These are phyloP conservation scores for Babyrousa celebensis DNA, from an alignment of 2,797 vertebrate genomes.

Conservation along the genomic window DNA sequence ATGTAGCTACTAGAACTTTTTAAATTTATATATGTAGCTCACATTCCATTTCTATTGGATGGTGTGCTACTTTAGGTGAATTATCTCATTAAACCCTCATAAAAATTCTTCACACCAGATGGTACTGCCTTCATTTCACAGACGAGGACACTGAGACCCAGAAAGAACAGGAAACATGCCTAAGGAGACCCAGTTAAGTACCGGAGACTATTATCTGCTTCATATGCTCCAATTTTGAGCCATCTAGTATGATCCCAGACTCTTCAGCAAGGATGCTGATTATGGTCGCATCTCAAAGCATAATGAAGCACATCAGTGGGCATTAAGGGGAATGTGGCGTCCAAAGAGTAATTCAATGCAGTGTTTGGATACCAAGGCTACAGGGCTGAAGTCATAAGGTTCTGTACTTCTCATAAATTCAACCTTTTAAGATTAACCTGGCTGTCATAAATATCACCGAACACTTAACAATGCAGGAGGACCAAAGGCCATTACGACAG, in stretches of 20 bases:
- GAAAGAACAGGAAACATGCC: neutral
- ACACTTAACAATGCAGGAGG: conserved; percentile 79
- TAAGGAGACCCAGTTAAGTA: neutral
- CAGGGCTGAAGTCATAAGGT: conserved; percentile 31
- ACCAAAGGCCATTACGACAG: conserved; percentile 74
- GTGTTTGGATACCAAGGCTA: conserved; percentile 41
- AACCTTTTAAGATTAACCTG: conserved; percentile 73
- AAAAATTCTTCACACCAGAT: neutral
- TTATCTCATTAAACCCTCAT: neutral
- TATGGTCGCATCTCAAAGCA: neutral
- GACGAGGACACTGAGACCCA: neutral
- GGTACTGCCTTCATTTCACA: neutral
- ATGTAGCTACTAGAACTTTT: neutral
- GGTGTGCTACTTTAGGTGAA: neutral
- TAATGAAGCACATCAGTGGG: conserved; percentile 23
- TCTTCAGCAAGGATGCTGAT: conserved; percentile 24
- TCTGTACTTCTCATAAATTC: conserved; percentile 61
- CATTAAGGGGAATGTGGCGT: conserved; percentile 45
- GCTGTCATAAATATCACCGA: conserved; percentile 70
- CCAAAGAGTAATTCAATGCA: conserved; percentile 12
- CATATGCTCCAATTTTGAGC: neutral
- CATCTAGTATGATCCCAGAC: neutral
- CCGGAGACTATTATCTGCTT: neutral
- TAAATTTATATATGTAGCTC: neutral
- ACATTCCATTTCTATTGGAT: neutral